Evolutionary conservation across 2,113 vertebrate species (phyloP), one percentile per base, ranked within the genome.

Genomic region (Strigops habroptila): DNA sequence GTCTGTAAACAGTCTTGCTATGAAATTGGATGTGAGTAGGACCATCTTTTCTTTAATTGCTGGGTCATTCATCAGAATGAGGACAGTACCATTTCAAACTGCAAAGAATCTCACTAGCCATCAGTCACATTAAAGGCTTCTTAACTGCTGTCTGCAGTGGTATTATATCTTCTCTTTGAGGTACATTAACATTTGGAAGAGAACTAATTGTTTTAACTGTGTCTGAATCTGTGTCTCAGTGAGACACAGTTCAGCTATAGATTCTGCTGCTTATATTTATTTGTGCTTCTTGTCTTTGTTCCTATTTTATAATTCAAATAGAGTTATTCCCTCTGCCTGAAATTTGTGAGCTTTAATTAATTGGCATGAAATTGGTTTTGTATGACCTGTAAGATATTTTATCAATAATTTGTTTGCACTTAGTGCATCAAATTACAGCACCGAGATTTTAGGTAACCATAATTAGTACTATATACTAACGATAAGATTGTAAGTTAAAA

Each of bases 301-400:
- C 18, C 31, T 86, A 25, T 75, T 87, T 94, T 82, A 43, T 93
- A 24, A 80, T 93, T 84, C 48, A 91, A 89, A 95, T 73, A 6
- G 10, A 95, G 37, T 86, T 81, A 82, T 94, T 93, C 97, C 35
- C 41, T 93, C 59, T 87, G 27, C 19, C 62, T 84, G 9, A 41
- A 87, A 57, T 85, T 94, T 95, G 12, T 70, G 43, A 59, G 10
- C 14, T 92, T 92, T 91, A 91, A 88, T 90, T 88, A 96, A 64
- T 85, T 96, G 91, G 17, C 10, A 62, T 63, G 28, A 86, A 46
- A 86, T 65, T 83, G 19, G 52, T 65, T 94, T 94, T 82, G 75
- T 82, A 43, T 69, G 73, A 92, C 86, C 51, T 76, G 9, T 35
- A 93, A 85, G 13, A 76, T n/a, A 64, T 64, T 95, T 94, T 86